Base-by-base conservation (phyloP, 2,113 vertebrate genomes). In the Anguilla rostrata region DNA sequence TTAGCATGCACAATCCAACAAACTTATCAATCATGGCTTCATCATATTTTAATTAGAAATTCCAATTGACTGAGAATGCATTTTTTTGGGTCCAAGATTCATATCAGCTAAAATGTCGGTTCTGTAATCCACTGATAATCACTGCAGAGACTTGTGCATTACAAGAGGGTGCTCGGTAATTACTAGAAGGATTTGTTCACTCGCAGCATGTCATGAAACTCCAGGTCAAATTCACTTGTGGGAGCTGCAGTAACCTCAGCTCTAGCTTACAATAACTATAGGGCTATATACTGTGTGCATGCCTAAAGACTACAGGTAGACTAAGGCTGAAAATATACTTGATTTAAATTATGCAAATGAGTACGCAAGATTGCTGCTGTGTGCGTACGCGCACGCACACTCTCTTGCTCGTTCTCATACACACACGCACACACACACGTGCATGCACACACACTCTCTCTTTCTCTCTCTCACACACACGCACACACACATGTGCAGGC, bases 21-120 rank as follows among this genome's bases (percentile, higher is more conserved):
- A 86, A 86, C 86, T 86, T 79, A 91, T 90, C 85, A 63, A 49
- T 43, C 53, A 49, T 39, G 82, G 81, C 43, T 87, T 87, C 63
- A 89, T 88, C 34, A 83, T 89, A 79, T 87, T 91, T 88, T 90
- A 90, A 91, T 90, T 87, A 89, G 11, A 86, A 53, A 86, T 71
- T 86, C 82, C 57, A 81, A 39, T 82, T 40, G 43, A 86, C 41
- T 83, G 75, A 71, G 49, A 87, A 85, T 81, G 83, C 79, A 57
- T 84, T 89, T 87, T 89, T 87, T 86, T 83, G 15, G 85, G 20
- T 57, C 63, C 78, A 56, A 40, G 81, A 88, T 89, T 85, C 79
- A 78, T 85, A 87, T 85, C 56, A 63, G 39, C 57, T 29, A 81
- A 86, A 83, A 46, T 26, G 40, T 34, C 18, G 39, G 46, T 53